Conservation (phyloP, 2,113 vertebrate species). For the Myotis yumanensis region DNA sequence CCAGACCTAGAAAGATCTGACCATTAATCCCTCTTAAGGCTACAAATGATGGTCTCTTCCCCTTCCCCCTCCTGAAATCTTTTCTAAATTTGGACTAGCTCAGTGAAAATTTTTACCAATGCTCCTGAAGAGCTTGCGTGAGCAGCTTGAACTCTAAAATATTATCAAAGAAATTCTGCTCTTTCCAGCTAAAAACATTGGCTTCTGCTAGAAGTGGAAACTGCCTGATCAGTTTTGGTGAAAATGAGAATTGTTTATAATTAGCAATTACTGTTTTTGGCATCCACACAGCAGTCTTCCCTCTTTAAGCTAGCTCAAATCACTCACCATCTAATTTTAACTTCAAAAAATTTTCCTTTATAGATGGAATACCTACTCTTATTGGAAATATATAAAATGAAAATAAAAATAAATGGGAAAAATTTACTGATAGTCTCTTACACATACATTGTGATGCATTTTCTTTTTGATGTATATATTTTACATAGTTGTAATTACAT, state of each 20-base stretch:
- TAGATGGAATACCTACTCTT: background rate
- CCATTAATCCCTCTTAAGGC: background rate
- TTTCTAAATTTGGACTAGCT: slow-evolving; percentile 11
- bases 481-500: background rate
- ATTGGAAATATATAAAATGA: slow-evolving; percentile 25
- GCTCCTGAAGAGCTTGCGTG: background rate
- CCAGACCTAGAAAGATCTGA: background rate
- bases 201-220: slow-evolving; percentile 19
- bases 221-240: background rate
- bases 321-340: slow-evolving; percentile 28
- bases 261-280: background rate
- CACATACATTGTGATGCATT: background rate
- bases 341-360: slow-evolving; percentile 4
- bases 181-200: slow-evolving; percentile 12
- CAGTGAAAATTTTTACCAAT: background rate
- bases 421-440: background rate
- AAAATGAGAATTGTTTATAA: slow-evolving; percentile 41
- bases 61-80: background rate
- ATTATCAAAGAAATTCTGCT: background rate
- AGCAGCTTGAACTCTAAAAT: slow-evolving; percentile 31
- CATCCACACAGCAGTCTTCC: background rate
- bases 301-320: background rate
- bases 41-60: background rate
- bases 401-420: slow-evolving; percentile 14
- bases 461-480: background rate